Evolutionary conservation across 2,113 vertebrate genomes (phyloP).

Genomic region (Campylorhamphus procurvoides): DNA sequence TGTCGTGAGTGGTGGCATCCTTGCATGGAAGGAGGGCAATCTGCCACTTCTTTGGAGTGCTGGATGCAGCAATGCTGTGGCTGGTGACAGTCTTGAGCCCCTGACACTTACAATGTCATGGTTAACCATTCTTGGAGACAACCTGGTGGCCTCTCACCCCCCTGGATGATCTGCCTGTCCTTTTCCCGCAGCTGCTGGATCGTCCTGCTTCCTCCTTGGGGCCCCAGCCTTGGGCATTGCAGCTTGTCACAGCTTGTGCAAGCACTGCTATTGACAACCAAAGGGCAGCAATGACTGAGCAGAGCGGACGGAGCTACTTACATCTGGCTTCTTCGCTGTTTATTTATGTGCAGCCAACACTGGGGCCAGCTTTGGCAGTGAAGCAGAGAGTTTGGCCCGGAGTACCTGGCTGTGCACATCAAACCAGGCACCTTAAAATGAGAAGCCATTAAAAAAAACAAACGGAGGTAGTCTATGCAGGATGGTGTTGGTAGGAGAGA

Average conservation of each 20-base stretch:
- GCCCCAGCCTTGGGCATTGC: neutral
- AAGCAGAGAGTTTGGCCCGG: neutral
- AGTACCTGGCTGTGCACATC: neutral
- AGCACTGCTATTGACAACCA: fast-evolving
- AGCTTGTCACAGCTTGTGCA: neutral
- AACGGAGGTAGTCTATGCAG: neutral
- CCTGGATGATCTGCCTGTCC: neutral
- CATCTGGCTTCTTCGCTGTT: neutral
- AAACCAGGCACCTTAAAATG: neutral
- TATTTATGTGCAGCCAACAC: neutral
- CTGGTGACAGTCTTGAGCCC: neutral
- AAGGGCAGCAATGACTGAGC: neutral
- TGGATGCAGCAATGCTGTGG: neutral
- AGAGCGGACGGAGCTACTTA: neutral
- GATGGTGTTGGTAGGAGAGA: neutral
- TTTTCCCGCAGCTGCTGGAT: neutral
- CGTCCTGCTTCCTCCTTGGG: neutral
- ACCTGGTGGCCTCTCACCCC: neutral
- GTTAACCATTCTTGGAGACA: neutral
- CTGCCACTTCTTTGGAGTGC: neutral
- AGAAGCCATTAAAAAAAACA: neutral
- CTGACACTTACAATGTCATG: neutral
- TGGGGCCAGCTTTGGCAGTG: neutral
- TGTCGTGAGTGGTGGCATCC: neutral
- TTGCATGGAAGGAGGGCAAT: neutral